Conservation (phyloP, 1,140 invertebrate genomes). For the Cotesia glomerata region DNA sequence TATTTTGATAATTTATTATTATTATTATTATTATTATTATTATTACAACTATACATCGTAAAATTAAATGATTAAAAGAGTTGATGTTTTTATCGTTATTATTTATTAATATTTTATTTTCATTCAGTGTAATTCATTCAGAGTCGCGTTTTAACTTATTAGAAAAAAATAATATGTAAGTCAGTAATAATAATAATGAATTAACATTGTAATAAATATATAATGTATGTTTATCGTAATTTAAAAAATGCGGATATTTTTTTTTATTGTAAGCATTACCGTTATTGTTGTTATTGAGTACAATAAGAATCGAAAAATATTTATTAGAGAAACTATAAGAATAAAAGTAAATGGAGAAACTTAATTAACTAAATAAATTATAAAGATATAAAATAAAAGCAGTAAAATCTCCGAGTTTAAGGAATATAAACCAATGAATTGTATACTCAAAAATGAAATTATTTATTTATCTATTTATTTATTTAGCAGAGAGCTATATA, state of each 20-base stretch:
- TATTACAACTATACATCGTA: too few relatives aligned
- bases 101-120: background rate
- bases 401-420: background rate
- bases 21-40: too few relatives aligned
- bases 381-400: conserved; percentile 2
- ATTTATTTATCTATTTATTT: background rate
- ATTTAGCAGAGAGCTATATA: background rate
- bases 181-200: conserved; percentile 6
- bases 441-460: background rate
- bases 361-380: background rate
- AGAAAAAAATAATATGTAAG: background rate
- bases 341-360: background rate
- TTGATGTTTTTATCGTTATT: background rate
- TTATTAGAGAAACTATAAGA: conserved; percentile 4
- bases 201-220: background rate
- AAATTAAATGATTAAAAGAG: too few relatives aligned
- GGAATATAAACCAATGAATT: background rate
- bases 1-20: conserved; percentile 22
- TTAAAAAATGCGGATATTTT: conserved; percentile 20
- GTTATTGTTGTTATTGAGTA: conserved; percentile 31
- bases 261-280: conserved; percentile 24
- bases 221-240: conserved; percentile 1
- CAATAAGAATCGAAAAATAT: conserved; percentile 19
- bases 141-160: background rate
- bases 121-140: background rate